Evolutionary conservation across 2,888 invertebrate species (phyloP).

Genomic region (Hirtodrosophila confusa): DNA sequence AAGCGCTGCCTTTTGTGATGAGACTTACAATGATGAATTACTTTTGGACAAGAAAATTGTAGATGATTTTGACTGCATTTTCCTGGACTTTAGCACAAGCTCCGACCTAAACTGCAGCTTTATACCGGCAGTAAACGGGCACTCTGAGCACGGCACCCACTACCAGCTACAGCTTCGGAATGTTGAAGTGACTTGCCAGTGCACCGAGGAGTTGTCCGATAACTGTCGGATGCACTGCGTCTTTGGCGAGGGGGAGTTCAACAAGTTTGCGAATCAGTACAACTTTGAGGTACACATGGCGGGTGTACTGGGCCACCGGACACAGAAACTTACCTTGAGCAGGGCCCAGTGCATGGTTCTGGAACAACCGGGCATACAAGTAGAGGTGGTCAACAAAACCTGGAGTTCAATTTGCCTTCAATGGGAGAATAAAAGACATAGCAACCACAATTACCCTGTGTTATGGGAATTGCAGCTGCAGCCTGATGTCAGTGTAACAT

Average conservation of each 20-base stretch:
- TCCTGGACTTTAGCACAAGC: not conserved
- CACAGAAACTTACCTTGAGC: not conserved
- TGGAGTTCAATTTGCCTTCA: constrained; percentile 10
- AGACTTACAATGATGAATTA: not conserved
- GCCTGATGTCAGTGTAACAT: not conserved
- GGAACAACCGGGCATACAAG: not conserved
- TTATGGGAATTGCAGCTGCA: constrained; percentile 1
- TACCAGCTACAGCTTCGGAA: not conserved
- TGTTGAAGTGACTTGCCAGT: not conserved
- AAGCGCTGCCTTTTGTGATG: not conserved
- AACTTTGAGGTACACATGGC: not conserved
- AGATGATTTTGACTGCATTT: constrained; percentile 1
- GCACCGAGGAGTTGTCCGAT: not conserved
- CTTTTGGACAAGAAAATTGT: not conserved
- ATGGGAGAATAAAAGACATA: constrained; percentile 1
- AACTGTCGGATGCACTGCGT: constrained; percentile 3
- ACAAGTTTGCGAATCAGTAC: not conserved
- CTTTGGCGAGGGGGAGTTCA: not conserved
- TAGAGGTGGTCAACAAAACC: constrained; percentile 2
- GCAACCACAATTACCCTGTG: constrained; percentile 3
- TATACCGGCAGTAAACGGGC: not conserved
- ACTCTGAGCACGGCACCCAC: not conserved
- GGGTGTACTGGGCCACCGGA: not conserved
- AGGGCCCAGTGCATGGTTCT: constrained; percentile 11
- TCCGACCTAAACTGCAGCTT: constrained; percentile 5